Percentiles rank a stretch among this genome's conserved stretches.
Evolutionary conservation across 2,113 vertebrate genomes (phyloP).

Genomic region (Neogobius melanostomus): DNA sequence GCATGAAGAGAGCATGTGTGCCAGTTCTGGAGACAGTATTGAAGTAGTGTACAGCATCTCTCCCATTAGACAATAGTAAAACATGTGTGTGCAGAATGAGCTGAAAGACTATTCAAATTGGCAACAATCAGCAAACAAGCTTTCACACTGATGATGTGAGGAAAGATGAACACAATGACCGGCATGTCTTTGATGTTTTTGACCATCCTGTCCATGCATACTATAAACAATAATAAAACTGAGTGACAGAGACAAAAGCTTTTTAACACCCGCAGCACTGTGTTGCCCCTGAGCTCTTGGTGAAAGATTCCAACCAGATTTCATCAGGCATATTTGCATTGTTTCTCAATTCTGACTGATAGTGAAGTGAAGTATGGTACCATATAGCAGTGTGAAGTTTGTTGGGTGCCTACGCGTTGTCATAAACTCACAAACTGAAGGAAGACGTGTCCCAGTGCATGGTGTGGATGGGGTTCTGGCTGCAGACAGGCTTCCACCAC

Average conservation of each 20-base stretch:
- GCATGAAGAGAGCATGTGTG: slow-evolving; percentile 41
- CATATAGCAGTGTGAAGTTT: not conserved
- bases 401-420: slow-evolving; percentile 12
- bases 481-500: slow-evolving; percentile 87
- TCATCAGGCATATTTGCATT: not conserved
- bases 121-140: no score
- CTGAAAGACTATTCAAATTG: not conserved
- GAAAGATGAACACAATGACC: no score
- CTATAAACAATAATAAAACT: no score
- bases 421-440: slow-evolving; percentile 91
- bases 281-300: not conserved
- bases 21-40: slow-evolving; percentile 5
- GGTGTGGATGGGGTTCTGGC: slow-evolving; percentile 92
- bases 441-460: slow-evolving; percentile 92
- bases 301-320: not conserved
- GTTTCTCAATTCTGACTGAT: not conserved
- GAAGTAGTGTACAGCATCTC: not conserved
- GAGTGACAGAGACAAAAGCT: no score
- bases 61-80: not conserved
- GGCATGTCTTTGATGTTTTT: no score
- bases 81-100: not conserved
- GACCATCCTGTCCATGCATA: no score
- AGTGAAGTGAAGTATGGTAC: not conserved
- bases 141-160: no score
- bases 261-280: no score